phyloP scores from a whole-genome alignment of 2,888 invertebrate species.

The Mimumesa dahlbomi region DNA sequence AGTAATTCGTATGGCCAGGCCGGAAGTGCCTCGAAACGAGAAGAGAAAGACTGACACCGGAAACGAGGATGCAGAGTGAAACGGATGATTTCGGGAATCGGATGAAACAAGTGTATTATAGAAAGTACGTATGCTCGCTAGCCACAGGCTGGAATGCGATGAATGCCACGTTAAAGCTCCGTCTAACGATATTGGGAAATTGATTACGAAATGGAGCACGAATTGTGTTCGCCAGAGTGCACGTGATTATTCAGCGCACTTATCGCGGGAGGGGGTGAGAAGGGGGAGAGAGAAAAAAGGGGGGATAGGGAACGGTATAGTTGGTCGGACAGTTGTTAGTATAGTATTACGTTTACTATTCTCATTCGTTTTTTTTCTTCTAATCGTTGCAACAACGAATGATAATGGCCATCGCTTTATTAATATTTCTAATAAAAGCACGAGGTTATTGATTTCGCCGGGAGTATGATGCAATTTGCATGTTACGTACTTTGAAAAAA shows the following conservation, averaged over 20 bases:
- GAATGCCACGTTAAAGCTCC: neutral
- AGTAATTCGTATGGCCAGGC: slow-evolving; percentile 33
- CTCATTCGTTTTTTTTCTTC: no score
- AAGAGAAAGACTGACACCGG: slow-evolving; percentile 23
- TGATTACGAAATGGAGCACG: neutral
- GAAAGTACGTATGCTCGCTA: neutral
- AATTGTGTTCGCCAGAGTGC: neutral
- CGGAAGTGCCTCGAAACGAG: slow-evolving; percentile 25
- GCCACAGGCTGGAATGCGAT: neutral
- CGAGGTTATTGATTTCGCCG: no score
- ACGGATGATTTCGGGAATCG: slow-evolving; percentile 9
- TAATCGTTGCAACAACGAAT: no score
- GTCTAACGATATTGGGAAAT: neutral
- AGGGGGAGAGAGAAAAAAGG: no score
- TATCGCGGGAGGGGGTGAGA: neutral
- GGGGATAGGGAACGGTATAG: no score
- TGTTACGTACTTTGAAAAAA: no score
- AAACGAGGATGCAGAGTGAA: neutral
- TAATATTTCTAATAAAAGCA: no score
- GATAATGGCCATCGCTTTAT: no score
- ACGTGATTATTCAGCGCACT: neutral
- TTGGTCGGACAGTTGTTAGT: no score
- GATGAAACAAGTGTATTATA: neutral
- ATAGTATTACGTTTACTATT: no score
- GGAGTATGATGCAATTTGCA: no score